Conservation (phyloP, 2,113 vertebrate genomes). For the Cacatua alba region DNA sequence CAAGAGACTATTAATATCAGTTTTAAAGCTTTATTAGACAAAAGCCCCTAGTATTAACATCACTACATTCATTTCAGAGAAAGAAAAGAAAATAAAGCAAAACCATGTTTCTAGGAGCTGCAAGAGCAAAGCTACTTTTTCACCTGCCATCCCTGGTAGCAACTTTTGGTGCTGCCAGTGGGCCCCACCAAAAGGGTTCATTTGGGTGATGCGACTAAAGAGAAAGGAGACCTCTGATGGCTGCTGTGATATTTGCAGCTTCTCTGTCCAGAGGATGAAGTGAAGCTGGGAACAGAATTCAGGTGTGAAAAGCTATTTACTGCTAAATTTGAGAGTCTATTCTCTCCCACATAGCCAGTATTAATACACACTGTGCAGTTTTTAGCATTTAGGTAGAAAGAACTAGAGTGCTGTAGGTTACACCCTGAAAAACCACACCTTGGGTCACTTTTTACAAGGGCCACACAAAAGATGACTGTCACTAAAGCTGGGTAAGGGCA, state of each 20-base stretch:
- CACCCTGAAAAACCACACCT: neutral
- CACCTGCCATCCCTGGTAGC: neutral
- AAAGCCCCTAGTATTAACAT: neutral
- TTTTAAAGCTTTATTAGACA: neutral
- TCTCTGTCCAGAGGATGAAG: neutral
- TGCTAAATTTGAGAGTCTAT: neutral
- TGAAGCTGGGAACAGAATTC: neutral
- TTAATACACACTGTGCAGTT: neutral
- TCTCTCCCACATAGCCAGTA: neutral
- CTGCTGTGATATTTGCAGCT: slow-evolving; percentile 2
- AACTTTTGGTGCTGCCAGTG: neutral
- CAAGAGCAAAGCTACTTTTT: neutral
- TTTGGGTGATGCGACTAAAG: slow-evolving; percentile 4
- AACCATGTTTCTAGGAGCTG: neutral
- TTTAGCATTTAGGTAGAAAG: neutral
- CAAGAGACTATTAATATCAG: neutral
- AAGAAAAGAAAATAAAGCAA: neutral
- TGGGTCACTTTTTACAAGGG: neutral
- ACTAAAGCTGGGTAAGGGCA: neutral
- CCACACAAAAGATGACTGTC: neutral
- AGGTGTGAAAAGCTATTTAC: neutral
- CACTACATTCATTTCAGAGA: neutral
- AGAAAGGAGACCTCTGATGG: slow-evolving; percentile 73
- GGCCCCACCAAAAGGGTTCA: neutral
- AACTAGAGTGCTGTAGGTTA: neutral